Base-by-base conservation (phyloP, 2,113 vertebrate species). In the Larimichthys crocea region DNA sequence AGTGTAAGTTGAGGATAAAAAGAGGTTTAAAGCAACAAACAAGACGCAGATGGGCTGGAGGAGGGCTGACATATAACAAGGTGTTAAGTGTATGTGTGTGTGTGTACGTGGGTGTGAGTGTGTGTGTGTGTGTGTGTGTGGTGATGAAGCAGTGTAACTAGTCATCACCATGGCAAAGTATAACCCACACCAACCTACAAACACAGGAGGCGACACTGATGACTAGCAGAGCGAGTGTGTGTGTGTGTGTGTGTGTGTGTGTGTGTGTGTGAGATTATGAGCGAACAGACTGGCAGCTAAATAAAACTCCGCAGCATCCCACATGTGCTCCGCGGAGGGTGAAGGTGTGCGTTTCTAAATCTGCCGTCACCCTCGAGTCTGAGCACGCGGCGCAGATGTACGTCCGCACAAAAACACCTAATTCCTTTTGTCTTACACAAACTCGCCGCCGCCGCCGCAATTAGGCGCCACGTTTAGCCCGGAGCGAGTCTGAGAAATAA, bases 11-110 rank as follows among this genome's bases (percentile, higher is more conserved):
- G 15, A 31, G 50, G 59, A 76, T 10, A 59, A 55, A 60, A 84
- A 79, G 74, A 72, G 75, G 73, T 82, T 84, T 55, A 81, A 81
- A 62, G 67, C 48, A 79, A 84, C 84, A 90, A 82, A 87, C 79
- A 78, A 76, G 82, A 67, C 85, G 52, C 88, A 93, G 91, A 93
- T 91, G 91, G 92, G 80, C 74, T 63, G 91, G 87, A 92, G 91
- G 92, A 92, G 88, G 88, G 48, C 79, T 90, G 92, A 92, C 86
- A 89, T 84, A 85, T 78, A 89, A 83, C 87, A 83, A 88, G 83
- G 88, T 89, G 92, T 80, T 66, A 76, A 83, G 62, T 55, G 49
- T 52, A 3, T 62, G 65, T 60, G 82, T 75, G 59, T 75, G 59
- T 46, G 35, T 40, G 35, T 40, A 9, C 8, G 35, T 40, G 44